A percentile compares a stretch with the other conserved stretches of the same genome.
These are phyloP conservation scores for Coreoperca whiteheadi DNA, from an alignment of 2,113 vertebrate genomes.

Conservation along the genomic window DNA sequence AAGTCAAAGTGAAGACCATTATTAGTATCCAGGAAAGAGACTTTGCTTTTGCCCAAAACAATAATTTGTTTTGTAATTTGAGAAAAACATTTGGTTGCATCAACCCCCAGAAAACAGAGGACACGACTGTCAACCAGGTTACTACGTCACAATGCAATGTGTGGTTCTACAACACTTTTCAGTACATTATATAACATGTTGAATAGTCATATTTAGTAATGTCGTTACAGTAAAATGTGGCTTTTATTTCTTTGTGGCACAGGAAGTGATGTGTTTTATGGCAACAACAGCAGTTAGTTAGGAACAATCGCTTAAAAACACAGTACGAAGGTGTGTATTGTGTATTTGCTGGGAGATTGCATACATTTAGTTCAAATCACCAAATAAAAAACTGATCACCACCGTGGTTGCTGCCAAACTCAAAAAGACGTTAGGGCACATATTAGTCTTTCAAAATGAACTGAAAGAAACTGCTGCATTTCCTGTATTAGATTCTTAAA, in stretches of 20 bases:
- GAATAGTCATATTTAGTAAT: no score
- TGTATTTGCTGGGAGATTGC: neutral
- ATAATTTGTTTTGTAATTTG: no score
- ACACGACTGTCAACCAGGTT: no score
- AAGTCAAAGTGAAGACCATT: neutral
- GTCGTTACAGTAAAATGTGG: no score
- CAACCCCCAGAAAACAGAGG: no score
- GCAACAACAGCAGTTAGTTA: neutral
- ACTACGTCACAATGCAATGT: no score
- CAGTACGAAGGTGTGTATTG: neutral
- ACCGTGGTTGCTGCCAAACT: neutral
- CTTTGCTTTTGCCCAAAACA: no score
- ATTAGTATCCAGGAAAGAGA: no score
- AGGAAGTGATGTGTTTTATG: neutral
- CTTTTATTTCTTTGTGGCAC: neutral
- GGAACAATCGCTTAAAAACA: neutral
- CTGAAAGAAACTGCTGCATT: neutral
- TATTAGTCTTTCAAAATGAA: neutral
- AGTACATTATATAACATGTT: no score
- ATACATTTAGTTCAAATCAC: neutral
- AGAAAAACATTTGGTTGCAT: no score
- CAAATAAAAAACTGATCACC: neutral
- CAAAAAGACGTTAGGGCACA: neutral
- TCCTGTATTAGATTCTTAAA: neutral
- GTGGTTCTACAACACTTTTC: no score